A percentile compares a stretch with the other conserved stretches of the same genome.
Evolutionary conservation across 2,888 invertebrate species (phyloP).

Genomic region (Oscheius myriophilus): DNA sequence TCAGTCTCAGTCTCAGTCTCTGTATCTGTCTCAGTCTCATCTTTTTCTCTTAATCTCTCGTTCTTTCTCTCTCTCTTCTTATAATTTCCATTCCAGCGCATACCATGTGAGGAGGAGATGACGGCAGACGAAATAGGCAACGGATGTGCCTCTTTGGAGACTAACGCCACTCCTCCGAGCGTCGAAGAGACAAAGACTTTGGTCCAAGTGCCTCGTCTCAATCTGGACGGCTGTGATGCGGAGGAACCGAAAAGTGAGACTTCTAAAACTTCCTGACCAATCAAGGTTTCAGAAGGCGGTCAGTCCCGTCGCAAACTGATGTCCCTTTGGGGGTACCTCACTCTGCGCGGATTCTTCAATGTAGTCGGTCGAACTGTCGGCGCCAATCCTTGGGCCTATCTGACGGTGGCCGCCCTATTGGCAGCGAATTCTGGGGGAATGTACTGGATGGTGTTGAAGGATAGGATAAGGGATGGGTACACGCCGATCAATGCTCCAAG

Average conservation of each 20-base stretch:
- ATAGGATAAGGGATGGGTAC: slow-evolving; percentile 68
- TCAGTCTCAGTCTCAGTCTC: too few species aligned
- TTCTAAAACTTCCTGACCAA: background rate
- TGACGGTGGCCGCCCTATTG: slow-evolving; percentile 40
- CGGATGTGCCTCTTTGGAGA: background rate
- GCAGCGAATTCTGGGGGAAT: slow-evolving; percentile 38
- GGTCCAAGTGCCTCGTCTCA: slow-evolving; percentile 23
- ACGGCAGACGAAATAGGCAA: slow-evolving; percentile 14
- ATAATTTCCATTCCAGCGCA: slow-evolving; percentile 18
- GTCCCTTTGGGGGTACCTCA: slow-evolving; percentile 38
- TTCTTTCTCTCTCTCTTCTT: background rate
- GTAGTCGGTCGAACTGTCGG: slow-evolving; percentile 54
- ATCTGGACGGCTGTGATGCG: slow-evolving; percentile 21
- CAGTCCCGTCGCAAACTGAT: slow-evolving; percentile 30
- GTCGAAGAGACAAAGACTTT: slow-evolving; percentile 22
- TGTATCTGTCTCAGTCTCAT: too few species aligned
- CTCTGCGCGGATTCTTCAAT: slow-evolving; percentile 59
- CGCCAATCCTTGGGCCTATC: slow-evolving; percentile 48
- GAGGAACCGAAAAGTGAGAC: slow-evolving; percentile 14
- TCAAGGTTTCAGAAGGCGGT: slow-evolving; percentile 4
- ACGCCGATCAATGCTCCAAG: slow-evolving; percentile 69
- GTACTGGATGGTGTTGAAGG: slow-evolving; percentile 57
- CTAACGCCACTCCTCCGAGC: background rate
- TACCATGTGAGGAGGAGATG: slow-evolving; percentile 29
- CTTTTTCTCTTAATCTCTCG: background rate